Base-by-base conservation (phyloP, 2,113 vertebrate genomes). In the Ascaphus truei region DNA sequence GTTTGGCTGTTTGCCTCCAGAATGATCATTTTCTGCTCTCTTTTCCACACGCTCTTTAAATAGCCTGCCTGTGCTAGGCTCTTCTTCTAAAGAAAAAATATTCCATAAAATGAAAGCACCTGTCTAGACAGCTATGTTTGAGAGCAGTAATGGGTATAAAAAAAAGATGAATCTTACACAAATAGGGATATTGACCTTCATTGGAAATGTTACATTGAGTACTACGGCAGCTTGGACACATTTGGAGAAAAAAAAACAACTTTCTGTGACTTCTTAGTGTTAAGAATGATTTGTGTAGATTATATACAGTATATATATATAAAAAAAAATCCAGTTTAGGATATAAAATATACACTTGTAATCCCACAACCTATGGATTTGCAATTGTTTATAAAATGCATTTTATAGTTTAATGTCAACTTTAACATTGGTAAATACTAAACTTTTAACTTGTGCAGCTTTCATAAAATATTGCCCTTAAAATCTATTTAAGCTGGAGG, bases 141-240 rank as follows among this genome's bases (percentile, higher is more conserved):
- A 68, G 31, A 68, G 30, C 23, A 30, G 29, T 50, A 68, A 50
- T 27, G 56, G 25, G 31, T 39, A 51, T 18, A 68, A 50, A 20
- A 23, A n/a, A 58, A 34, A 68, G 65, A 58, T 68, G 33, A 59
- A 68, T 68, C 66, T 12, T 48, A 59, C 23, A 37, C 43, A 59
- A 13, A 47, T 36, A 68, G 45, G 34, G 8, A 23, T 33, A 68
- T 48, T 68, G 55, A 68, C 66, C 66, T 68, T 68, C 55, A 16
- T 12, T 20, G 20, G 23, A 37, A 48, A 56, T 50, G 64, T 45
- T 47, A 47, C 18, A 16, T 22, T 45, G 18, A n/a, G 25, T 47
- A 18, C 26, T 23, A 34, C 12, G 39, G 43, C 25, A 29, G 33
- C 22, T 29, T 22, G 43, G 66, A 37, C 55, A 68, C 27, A 59